A percentile compares a stretch with the other conserved stretches of the same genome.
Conservation (phyloP, 2,888 invertebrate genomes). For the Cheilosia pagana region DNA sequence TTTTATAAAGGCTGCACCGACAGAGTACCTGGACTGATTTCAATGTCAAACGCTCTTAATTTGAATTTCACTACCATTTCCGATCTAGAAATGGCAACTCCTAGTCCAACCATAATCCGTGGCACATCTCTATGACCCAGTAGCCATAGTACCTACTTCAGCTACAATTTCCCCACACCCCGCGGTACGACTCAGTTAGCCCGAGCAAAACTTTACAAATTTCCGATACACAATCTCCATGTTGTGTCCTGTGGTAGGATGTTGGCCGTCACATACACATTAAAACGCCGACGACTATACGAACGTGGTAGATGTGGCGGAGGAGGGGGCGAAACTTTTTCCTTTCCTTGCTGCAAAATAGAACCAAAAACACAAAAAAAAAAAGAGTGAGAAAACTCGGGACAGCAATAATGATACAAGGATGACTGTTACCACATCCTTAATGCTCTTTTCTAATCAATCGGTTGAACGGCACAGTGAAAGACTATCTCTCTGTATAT, state of each 20-base stretch:
- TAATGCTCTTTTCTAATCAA: constrained; percentile 76
- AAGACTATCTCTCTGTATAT: constrained; percentile 32
- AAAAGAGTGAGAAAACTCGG: constrained; percentile 12
- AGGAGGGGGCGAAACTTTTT: constrained; percentile 4
- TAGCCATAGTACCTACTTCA: neutral
- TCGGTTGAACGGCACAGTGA: constrained; percentile 67
- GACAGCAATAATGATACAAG: constrained; percentile 63
- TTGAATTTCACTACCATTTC: neutral
- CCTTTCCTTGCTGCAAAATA: neutral
- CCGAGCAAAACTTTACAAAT: constrained; percentile 64
- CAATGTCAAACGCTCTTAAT: too few species aligned
- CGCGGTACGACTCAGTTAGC: constrained; percentile 19
- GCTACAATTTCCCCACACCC: constrained; percentile 13
- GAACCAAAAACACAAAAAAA: constrained; percentile 2
- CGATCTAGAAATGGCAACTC: constrained; percentile 28
- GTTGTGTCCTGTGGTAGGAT: constrained; percentile 46
- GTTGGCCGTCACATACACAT: constrained; percentile 42
- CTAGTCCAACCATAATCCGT: neutral
- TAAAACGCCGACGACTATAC: constrained; percentile 5
- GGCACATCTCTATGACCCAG: constrained; percentile 15
- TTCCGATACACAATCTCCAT: constrained; percentile 65
- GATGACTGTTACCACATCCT: constrained; percentile 70
- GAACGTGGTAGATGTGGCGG: constrained; percentile 30
- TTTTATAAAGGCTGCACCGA: too few species aligned
- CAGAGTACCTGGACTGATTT: too few species aligned